Percentiles rank a stretch among this genome's conserved stretches.
These are phyloP conservation scores for Takifugu ocellatus DNA, from an alignment of 2,797 vertebrate genomes.

Conservation along the genomic window DNA sequence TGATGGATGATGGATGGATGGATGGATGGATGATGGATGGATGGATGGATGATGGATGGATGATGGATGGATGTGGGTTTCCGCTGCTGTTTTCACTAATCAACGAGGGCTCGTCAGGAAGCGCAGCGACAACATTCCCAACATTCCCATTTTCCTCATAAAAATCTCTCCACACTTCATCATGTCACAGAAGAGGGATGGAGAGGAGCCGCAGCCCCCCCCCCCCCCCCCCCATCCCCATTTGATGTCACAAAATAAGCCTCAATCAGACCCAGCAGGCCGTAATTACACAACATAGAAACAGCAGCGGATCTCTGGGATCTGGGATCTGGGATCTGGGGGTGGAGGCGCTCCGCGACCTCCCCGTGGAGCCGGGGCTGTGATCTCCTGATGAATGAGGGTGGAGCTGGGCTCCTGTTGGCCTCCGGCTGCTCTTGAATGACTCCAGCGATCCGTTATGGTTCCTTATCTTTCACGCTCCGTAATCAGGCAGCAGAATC, in stretches of 20 bases:
- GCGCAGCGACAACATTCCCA: background rate
- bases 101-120: slow-evolving; percentile 8
- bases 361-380: slow-evolving; percentile 5
- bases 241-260: slow-evolving; percentile 38
- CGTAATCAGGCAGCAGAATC: background rate
- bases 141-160: slow-evolving; percentile 9
- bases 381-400: background rate
- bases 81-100: slow-evolving; percentile 11
- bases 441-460: background rate
- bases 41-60: no score
- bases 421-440: background rate
- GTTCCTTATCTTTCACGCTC: background rate
- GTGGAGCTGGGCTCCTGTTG: background rate
- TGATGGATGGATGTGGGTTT: no score
- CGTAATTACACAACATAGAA: slow-evolving; percentile 40
- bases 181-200: slow-evolving; percentile 17
- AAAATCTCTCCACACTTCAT: slow-evolving; percentile 10
- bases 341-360: slow-evolving; percentile 34
- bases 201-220: slow-evolving; percentile 16
- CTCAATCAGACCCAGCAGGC: slow-evolving; percentile 40
- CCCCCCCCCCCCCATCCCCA: background rate
- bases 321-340: slow-evolving; percentile 8
- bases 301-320: slow-evolving; percentile 3
- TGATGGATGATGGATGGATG: no score
- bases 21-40: no score